Base-by-base conservation (phyloP, 2,888 invertebrate species). In the Rosalia funebris region DNA sequence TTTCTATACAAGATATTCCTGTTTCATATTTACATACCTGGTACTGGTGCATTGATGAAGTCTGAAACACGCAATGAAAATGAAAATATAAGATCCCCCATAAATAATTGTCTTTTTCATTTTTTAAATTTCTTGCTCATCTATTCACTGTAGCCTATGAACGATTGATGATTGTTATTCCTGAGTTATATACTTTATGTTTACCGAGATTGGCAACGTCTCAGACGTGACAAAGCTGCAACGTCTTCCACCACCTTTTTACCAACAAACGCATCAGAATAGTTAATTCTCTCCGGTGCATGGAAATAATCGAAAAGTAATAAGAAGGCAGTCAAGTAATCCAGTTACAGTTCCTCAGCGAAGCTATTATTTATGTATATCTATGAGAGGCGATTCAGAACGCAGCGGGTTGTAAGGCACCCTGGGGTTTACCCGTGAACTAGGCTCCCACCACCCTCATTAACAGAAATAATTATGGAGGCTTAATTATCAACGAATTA, bases 381-480 rank as follows among this genome's bases (percentile, higher is more conserved):
- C 66, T 71, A 68, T 68, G 66, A 64, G 66, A 70, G 66, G 68
- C 68, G 72, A 71, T 72, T 70, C 75, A 72, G 76, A 72, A 74
- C 78, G 70, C 80, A 65, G 75, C 77, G 70, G 77, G 76, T 64
- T 57, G 62, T 71, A 71, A 66, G 75, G 68, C 75, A 64, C 74
- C 75, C 75, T 70, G 71, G 42, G 63, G 70, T 46, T 41, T 69
- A 63, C 71, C 76, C 73, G 75, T 75, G 78, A 78, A 76, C 78
- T 73, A 55, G 55, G 74, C 75, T 78, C 75, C 75, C 77, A 75
- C 76, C 78, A 78, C 79, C 78, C 78, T 79, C 79, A 79, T 79
- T 79, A 79, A 75, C 72, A 74, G 75, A 77, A 78, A 79, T 78
- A 77, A 77, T 78, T 76, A 76, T 73, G 70, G 63, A 65, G 59